Evolutionary conservation across 1,140 invertebrate genomes (phyloP), one percentile per base, ranked within the genome.

Genomic region (Zaprionus camerounensis): DNA sequence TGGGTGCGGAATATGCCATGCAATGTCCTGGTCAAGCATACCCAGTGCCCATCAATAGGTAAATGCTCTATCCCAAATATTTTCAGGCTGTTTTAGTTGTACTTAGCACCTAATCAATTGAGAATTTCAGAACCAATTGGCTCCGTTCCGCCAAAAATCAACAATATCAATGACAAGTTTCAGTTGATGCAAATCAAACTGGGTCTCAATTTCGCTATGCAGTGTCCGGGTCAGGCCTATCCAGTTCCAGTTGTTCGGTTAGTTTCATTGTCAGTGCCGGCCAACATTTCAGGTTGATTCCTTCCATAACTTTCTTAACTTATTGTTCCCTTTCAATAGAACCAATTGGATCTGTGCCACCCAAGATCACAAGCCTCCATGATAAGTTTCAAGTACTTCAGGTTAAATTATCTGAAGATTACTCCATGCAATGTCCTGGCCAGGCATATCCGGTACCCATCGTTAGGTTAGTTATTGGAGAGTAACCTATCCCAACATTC

Each of bases 21-120:
- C 91, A 93, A 91, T 97, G 96, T 92, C 94, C 95, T 38, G 95
- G 95, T 68, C 95, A 96, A 93, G 95, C 95, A 44, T 96, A 93
- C 88, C 95, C 95, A n/a, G 93, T 95, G 66, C 95, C 95, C 57
- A 93, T 94, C 74, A 94, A 95, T 93, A 95, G 95, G 95, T 95
- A 94, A 94, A 92, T 53, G 88, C 88, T 20, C 92, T 93, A 56
- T 38, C 62, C 59, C 55, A 67, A 68, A 56, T 17, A 66, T 28
- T 53, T 69, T 75, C 61, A 84, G 70, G 66, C 24, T 12, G 41
- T 28, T 68, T 66, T 22, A 9, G n/a, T 11, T 59, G 20, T 22
- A 7, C 2, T 20, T 3, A 68, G 46, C 28, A 5, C 31, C 26
- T 36, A 36, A 46, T 46, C 7, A 13, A 17, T 11, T 38, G 2